These are phyloP conservation scores for Phaethornis superciliosus DNA, from an alignment of 2,113 vertebrate genomes.

Conservation along the genomic window DNA sequence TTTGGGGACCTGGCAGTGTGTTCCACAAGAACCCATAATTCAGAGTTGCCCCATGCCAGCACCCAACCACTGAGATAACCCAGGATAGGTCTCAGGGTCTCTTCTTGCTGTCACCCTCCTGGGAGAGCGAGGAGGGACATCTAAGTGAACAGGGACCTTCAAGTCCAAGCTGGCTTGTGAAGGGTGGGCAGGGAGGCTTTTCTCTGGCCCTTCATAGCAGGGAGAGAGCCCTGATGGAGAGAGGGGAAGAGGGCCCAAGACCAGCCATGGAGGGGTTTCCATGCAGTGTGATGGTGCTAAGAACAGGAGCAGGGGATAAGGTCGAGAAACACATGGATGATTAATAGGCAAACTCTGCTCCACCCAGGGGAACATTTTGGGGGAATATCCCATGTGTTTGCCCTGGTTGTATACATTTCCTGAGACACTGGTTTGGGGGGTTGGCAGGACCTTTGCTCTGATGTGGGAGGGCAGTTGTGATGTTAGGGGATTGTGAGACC, in stretches of 20 bases:
- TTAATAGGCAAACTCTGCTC: not conserved
- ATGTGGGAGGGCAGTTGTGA: not conserved
- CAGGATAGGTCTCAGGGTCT: fast-evolving
- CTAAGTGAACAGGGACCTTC: not conserved
- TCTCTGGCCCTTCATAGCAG: fast-evolving
- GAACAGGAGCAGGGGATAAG: not conserved
- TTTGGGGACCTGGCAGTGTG: too few species aligned
- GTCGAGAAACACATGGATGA: not conserved
- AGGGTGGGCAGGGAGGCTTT: not conserved
- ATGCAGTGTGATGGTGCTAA: fast-evolving
- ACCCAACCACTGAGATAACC: not conserved
- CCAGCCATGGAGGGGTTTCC: fast-evolving
- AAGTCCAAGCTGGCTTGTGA: not conserved
- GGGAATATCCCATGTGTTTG: not conserved
- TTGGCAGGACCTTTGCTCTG: constrained; percentile 12
- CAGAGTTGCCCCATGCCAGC: not conserved
- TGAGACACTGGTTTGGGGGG: fast-evolving
- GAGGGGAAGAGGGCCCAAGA: not conserved
- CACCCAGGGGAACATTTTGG: not conserved
- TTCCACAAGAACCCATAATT: fast-evolving
- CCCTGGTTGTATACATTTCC: not conserved
- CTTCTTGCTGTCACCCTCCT: not conserved
- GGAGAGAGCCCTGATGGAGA: not conserved
- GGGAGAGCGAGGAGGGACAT: fast-evolving
- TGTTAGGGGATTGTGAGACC: not conserved